Base-by-base conservation (phyloP, 2,888 invertebrate genomes). In the Clistopyga incitator region DNA sequence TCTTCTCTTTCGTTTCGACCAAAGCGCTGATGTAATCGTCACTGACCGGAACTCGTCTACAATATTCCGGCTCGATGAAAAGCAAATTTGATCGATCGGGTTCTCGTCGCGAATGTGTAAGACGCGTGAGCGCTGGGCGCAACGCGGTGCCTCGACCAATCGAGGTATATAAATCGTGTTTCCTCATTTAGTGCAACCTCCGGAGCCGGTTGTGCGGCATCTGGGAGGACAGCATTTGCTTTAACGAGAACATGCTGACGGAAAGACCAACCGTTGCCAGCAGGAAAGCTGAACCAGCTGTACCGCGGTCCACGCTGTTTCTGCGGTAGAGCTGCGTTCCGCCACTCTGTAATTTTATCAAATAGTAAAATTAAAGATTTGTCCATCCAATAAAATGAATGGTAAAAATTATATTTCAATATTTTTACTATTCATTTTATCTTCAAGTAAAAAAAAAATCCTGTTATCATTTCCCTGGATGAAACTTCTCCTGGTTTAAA, bases 231-330 rank as follows among this genome's bases (percentile, higher is more conserved):
- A 90, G 84, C 92, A 92, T 90, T 74, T 92, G 91, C 20, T 88
- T 90, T 54, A 92, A 82, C n/a, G 92, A 92, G 79, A 92, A 92
- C 86, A 92, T 87, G 75, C 91, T 92, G 75, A 92, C 84, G 4
- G 92, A 92, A 0, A 92, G 78, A 38, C 92, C 92, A n/a, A 91
- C 85, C 3, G 92, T 90, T 6, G 92, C 92, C 6, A 92, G 86
- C 18, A 91, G 64, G n/a, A 89, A 67, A 0, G 92, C 92, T 4
- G 91, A 91, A 38, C 87, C 89, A 3, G 85, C 84, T 10, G 90
- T 89, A 18, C 87, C 87, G 10, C 90, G 88, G 59, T 91, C 91
- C 18, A 88, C 85, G 42, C 86, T 84, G 42, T 81, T 81, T 84
- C 76, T 90, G 6, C 91, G 91, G 47, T 87, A 87, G 0, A 89